Percentiles rank a stretch among this genome's conserved stretches.
These are phyloP conservation scores for Ypsolopha sequella DNA, from an alignment of 2,888 invertebrate species.

Conservation along the genomic window DNA sequence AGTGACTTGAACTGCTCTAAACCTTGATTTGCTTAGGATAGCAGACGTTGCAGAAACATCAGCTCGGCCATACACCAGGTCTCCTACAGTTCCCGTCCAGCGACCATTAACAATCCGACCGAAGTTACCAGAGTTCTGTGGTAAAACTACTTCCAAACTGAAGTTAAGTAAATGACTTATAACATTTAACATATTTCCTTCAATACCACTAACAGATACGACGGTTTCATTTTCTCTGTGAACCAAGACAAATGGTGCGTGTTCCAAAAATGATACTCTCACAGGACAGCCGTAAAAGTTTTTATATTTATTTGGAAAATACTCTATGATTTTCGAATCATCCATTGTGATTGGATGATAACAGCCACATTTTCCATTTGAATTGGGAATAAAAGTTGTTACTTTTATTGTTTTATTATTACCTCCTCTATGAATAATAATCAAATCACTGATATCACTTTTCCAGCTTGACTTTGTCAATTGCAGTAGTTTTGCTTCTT, in stretches of 20 bases:
- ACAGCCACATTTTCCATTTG: slow-evolving; percentile 24
- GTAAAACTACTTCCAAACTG: background rate
- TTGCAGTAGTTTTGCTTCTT: slow-evolving; percentile 11
- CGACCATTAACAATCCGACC: background rate
- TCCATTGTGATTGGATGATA: slow-evolving; percentile 21
- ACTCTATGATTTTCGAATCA: slow-evolving; percentile 8
- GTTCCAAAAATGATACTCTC: slow-evolving; percentile 18
- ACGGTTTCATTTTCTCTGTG: slow-evolving; percentile 18
- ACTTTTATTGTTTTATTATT: slow-evolving; percentile 14
- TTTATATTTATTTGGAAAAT: slow-evolving; percentile 31
- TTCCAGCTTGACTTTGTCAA: slow-evolving; percentile 28
- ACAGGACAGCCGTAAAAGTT: slow-evolving; percentile 38
- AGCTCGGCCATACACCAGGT: slow-evolving; percentile 21
- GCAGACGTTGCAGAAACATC: slow-evolving; percentile 30
- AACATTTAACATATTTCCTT: slow-evolving; percentile 17
- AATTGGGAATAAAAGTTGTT: slow-evolving; percentile 34
- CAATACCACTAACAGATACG: slow-evolving; percentile 23
- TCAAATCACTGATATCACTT: slow-evolving; percentile 31
- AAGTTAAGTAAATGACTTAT: background rate
- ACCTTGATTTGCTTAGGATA: slow-evolving; percentile 20
- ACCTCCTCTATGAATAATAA: slow-evolving; percentile 20
- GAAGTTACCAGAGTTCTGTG: background rate
- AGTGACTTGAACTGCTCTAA: slow-evolving; percentile 22
- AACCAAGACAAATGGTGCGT: slow-evolving; percentile 20
- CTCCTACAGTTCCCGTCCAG: slow-evolving; percentile 12